Evolutionary conservation across 2,797 vertebrate genomes (phyloP).

Genomic region (Liparis tanakae): DNA sequence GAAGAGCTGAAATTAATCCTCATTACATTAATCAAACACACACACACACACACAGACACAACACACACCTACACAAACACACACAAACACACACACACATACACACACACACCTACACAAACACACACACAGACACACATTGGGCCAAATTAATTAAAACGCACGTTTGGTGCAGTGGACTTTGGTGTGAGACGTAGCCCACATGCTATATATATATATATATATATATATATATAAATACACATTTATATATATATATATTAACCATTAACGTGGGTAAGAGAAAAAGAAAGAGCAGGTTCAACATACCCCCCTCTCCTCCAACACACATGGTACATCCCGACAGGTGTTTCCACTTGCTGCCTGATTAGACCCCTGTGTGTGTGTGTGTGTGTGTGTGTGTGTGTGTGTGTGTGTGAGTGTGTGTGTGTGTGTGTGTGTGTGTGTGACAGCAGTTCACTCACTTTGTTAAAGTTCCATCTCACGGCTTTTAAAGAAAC

Average conservation of each 20-base stretch:
- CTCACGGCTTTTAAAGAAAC: not conserved
- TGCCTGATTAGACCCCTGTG: not conserved
- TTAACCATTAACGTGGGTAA: not conserved
- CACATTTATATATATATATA: not conserved
- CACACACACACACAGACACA: too few relatives aligned
- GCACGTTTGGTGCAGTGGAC: conserved; percentile 32
- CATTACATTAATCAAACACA: too few relatives aligned
- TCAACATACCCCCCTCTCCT: not conserved
- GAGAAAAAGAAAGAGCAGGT: not conserved
- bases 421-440: too few relatives aligned
- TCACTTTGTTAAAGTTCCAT: too few relatives aligned
- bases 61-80: too few relatives aligned
- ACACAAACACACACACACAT: conserved; percentile 22
- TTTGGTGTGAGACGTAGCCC: conserved; percentile 11
- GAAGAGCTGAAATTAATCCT: conserved; percentile 63
- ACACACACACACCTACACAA: conserved; percentile 32
- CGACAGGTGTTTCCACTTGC: conserved; percentile 2
- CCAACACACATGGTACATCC: not conserved
- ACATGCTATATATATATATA: not conserved
- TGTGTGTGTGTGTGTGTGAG: too few relatives aligned
- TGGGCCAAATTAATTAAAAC: conserved; percentile 43
- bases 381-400: too few relatives aligned
- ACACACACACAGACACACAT: conserved; percentile 34
- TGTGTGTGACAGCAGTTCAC: too few relatives aligned
- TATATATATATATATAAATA: not conserved